These are phyloP conservation scores for Pluvialis apricaria DNA, from an alignment of 2,113 vertebrate genomes.

Conservation along the genomic window DNA sequence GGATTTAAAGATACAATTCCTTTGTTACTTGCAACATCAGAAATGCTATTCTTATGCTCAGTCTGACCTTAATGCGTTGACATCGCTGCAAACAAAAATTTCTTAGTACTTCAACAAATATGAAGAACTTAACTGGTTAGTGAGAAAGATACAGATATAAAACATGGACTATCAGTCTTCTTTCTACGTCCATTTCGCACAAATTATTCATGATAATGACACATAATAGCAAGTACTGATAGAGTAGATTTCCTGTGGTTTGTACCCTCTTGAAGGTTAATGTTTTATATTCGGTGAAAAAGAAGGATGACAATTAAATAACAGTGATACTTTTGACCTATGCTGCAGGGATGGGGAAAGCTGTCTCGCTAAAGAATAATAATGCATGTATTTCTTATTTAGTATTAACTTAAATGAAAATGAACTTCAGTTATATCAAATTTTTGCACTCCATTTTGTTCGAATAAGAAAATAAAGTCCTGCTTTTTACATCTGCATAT, in stretches of 20 bases:
- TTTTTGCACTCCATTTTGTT: neutral
- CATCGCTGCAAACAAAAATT: neutral
- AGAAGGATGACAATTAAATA: constrained; percentile 22
- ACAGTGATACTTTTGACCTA: constrained; percentile 12
- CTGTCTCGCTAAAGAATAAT: neutral
- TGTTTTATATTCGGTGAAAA: neutral
- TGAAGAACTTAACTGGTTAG: neutral
- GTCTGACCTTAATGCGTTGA: neutral
- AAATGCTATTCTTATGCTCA: neutral
- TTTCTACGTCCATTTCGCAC: neutral
- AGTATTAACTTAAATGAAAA: neutral
- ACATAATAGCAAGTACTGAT: constrained; percentile 29
- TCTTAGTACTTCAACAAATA: neutral
- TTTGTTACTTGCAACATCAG: neutral
- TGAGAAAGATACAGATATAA: neutral
- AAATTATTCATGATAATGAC: constrained; percentile 56
- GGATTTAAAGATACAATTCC: neutral
- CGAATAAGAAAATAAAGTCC: neutral
- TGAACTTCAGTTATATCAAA: neutral
- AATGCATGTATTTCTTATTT: neutral
- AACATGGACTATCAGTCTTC: neutral
- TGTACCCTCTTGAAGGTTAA: constrained; percentile 40
- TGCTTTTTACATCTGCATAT: neutral
- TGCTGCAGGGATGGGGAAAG: neutral
- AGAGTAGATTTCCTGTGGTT: constrained; percentile 21